These are phyloP conservation scores for Trochalopteron elliotii DNA, from an alignment of 2,113 vertebrate species.

Conservation along the genomic window DNA sequence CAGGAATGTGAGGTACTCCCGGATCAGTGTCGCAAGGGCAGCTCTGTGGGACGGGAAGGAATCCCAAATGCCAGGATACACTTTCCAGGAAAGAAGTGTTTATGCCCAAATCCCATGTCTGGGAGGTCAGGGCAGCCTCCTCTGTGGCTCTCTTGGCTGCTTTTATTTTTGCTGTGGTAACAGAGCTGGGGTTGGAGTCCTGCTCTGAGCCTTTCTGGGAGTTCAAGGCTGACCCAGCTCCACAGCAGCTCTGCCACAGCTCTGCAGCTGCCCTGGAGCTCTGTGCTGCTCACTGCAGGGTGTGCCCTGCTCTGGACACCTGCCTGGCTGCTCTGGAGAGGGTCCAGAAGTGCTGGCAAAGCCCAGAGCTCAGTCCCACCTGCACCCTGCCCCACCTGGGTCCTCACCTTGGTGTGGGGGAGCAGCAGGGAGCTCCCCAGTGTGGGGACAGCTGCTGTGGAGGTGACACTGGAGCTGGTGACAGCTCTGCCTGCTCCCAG, in stretches of 20 bases:
- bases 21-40: neutral
- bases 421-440: neutral
- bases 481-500: neutral
- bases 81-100: slow-evolving; percentile 36
- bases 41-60: neutral
- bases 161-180: neutral
- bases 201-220: neutral
- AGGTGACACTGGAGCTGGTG: neutral
- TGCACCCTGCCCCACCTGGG: accelerated
- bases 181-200: neutral
- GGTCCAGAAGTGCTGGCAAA: neutral
- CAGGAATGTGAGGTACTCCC: neutral
- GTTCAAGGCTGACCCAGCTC: neutral
- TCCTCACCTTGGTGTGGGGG: neutral
- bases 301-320: neutral
- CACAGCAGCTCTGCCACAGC: too few species aligned
- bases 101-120: neutral
- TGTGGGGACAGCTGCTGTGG: neutral
- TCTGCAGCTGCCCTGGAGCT: neutral
- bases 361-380: neutral
- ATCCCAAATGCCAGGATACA: neutral
- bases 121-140: neutral
- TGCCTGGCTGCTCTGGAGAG: neutral
- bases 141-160: neutral
- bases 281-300: neutral